phyloP scores from a whole-genome alignment of 1,140 invertebrate species.

The Aplysia californica region DNA sequence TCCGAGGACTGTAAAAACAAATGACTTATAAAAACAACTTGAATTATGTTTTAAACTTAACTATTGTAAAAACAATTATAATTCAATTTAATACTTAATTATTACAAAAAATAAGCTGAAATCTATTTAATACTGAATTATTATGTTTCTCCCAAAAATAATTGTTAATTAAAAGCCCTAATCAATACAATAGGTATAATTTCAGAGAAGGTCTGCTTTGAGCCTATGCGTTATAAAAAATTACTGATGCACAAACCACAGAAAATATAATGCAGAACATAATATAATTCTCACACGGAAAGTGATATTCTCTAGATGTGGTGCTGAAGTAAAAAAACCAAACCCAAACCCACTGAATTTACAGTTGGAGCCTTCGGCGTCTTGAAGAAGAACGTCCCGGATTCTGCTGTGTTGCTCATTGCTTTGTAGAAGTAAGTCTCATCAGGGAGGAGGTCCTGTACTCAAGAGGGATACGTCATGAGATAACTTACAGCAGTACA shows the following conservation, averaged over 20 bases:
- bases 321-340: not conserved
- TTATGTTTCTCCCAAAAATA: not conserved
- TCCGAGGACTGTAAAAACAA: too few species aligned
- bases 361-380: not conserved
- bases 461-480: not conserved
- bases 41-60: too few species aligned
- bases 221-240: too few species aligned
- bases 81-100: not conserved
- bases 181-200: not conserved
- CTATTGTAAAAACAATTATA: not conserved
- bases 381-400: not conserved
- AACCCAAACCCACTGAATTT: not conserved
- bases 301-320: not conserved
- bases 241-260: too few species aligned
- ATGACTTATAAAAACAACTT: too few species aligned
- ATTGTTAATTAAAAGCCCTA: not conserved
- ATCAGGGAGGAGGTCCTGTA: not conserved
- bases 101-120: not conserved
- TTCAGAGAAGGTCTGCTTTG: not conserved
- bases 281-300: not conserved
- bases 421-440: not conserved
- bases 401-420: not conserved
- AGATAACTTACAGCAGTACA: too few species aligned
- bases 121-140: not conserved
- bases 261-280: too few species aligned